Evolutionary conservation across 2,113 vertebrate species (phyloP), one percentile per base, ranked within the genome.

Genomic region (Albula goreensis): DNA sequence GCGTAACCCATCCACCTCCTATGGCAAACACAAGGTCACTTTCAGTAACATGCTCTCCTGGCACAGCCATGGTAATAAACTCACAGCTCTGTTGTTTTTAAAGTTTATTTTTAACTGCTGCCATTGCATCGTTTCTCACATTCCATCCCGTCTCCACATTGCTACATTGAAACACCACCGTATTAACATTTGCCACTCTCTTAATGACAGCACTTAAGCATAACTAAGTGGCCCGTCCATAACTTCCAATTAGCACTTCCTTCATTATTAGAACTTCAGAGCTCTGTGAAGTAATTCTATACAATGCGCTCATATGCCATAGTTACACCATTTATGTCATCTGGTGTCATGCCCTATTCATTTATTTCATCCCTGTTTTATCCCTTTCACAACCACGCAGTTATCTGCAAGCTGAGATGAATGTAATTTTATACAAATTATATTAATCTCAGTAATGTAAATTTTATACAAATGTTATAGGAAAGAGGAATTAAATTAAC

Each of bases 51-150:
- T 88, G 86, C 88, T 86, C 63, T 84, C 60, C 81, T 81, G 81
- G 52, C 50, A 82, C 50, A 83, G 50, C 88, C 83, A 56, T 25
- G 50, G n/a, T 63, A 25, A 51, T 84, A 60, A 85, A 92, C 81
- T 78, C 86, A 90, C 83, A 63, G 41, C 52, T 9, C 52, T 31
- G 78, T 51, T 81, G 31, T 78, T 86, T 77, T 31, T 83, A 50
- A 17, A 74, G 9, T 57, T 86, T 88, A 86, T 86, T 88, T 83
- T 86, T 86, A 86, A 85, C 85, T 10, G 13, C 81, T 57, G 57
- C 83, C 80, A 85, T 13, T 83, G 48, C n/a, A 66, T 51, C 70
- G 81, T 82, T 83, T 82, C 51, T 48, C 84, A 81, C 81, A 82
- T 82, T 83, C 50, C 53, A 50, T 6, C 48, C 52, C 66, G 19